Evolutionary conservation across 2,113 vertebrate species (phyloP).

Genomic region (Eclectus roratus): DNA sequence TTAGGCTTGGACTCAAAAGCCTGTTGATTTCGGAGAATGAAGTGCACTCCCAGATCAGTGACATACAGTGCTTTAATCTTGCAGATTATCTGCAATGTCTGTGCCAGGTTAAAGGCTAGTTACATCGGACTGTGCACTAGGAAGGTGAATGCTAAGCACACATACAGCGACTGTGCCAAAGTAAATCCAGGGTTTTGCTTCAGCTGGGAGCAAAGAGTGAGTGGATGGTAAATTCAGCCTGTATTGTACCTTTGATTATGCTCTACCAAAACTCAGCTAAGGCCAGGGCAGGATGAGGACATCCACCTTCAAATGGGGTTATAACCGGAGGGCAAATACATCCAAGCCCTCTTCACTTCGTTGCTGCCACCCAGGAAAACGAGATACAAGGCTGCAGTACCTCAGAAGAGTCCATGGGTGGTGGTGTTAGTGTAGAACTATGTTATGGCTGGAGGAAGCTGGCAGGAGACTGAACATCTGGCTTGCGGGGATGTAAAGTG

Average conservation of each 20-base stretch:
- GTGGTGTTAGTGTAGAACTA: not conserved
- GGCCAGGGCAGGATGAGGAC: not conserved
- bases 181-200: slow-evolving; percentile 8
- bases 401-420: not conserved
- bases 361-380: not conserved
- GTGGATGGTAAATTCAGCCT: not conserved
- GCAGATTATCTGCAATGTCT: not conserved
- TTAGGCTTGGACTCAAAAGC: not conserved
- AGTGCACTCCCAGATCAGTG: not conserved
- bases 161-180: not conserved
- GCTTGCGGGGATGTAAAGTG: not conserved
- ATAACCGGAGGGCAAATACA: not conserved
- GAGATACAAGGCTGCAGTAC: not conserved
- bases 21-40: not conserved
- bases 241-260: not conserved
- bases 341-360: not conserved
- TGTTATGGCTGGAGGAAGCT: not conserved
- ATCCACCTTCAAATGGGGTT: not conserved
- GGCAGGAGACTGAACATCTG: not conserved
- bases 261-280: not conserved
- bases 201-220: not conserved
- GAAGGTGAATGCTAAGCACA: not conserved
- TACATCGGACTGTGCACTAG: not conserved
- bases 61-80: slow-evolving; percentile 17
- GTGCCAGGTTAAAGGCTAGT: not conserved